Evolutionary conservation across 1,140 invertebrate genomes (phyloP).

Genomic region (Drosophila sp.): DNA sequence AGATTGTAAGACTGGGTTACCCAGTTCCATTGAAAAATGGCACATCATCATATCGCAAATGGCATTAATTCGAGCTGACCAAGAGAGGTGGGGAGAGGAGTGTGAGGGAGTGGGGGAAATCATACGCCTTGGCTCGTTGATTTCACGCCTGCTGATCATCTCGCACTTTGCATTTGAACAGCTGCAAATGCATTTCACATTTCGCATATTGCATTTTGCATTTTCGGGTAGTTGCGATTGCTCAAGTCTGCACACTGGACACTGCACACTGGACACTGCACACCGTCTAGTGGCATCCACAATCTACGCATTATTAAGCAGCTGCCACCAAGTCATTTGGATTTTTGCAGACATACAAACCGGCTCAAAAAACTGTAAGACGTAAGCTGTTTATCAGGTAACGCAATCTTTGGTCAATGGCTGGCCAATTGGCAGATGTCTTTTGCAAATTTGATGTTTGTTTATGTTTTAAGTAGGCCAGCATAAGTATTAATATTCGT

Average conservation of each 20-base stretch:
- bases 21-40: slow-evolving; percentile 70
- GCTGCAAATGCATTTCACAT: slow-evolving; percentile 66
- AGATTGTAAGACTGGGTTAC: slow-evolving; percentile 64
- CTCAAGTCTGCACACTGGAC: slow-evolving; percentile 43
- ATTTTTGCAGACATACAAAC: slow-evolving; percentile 39
- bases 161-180: slow-evolving; percentile 58
- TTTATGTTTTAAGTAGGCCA: slow-evolving; percentile 70
- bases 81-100: too few species aligned
- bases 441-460: slow-evolving; percentile 61
- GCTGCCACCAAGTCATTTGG: slow-evolving; percentile 51
- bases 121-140: slow-evolving; percentile 46
- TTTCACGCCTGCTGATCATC: slow-evolving; percentile 72
- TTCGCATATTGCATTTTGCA: slow-evolving; percentile 43
- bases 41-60: slow-evolving; percentile 54
- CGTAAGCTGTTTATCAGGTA: slow-evolving; percentile 55
- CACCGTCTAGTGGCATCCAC: slow-evolving; percentile 58
- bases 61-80: slow-evolving; percentile 72
- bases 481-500: slow-evolving; percentile 69
- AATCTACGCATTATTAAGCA: slow-evolving; percentile 77
- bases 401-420: slow-evolving; percentile 53
- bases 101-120: too few species aligned
- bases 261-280: slow-evolving; percentile 29
- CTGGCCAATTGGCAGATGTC: slow-evolving; percentile 50
- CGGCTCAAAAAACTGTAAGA: slow-evolving; percentile 58
- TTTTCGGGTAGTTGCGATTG: slow-evolving; percentile 43